Conservation (phyloP, 2,113 vertebrate genomes). For the Camelus bactrianus region DNA sequence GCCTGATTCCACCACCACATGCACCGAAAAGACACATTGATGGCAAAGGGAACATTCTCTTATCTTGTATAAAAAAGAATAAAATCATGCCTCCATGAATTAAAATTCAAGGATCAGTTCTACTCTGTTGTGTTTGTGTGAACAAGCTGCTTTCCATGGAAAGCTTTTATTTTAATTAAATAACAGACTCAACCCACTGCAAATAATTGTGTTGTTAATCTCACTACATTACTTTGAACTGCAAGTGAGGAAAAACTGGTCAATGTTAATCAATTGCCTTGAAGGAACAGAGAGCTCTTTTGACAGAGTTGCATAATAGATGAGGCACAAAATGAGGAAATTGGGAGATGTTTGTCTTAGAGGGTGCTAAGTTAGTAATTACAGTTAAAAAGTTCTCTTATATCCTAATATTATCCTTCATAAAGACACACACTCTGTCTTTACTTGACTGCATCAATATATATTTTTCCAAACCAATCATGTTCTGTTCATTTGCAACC, state of each 20-base stretch:
- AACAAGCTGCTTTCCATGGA: constrained; percentile 74
- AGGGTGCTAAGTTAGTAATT: constrained; percentile 67
- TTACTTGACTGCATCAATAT: constrained; percentile 23
- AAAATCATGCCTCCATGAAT: constrained; percentile 67
- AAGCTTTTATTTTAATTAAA: constrained; percentile 84
- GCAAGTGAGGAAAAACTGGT: constrained; percentile 78
- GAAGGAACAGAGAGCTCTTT: constrained; percentile 70
- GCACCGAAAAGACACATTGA: not conserved
- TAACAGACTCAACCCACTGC: constrained; percentile 63
- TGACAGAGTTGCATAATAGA: constrained; percentile 76
- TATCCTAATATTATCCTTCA: constrained; percentile 36
- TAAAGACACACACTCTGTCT: not conserved
- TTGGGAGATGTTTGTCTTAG: constrained; percentile 74
- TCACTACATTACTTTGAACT: constrained; percentile 79
- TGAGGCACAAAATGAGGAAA: constrained; percentile 79
- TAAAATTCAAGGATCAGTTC: constrained; percentile 71
- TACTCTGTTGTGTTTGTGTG: constrained; percentile 39
- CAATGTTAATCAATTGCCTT: constrained; percentile 81
- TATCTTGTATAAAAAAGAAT: constrained; percentile 45
- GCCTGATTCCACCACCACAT: constrained; percentile 28
- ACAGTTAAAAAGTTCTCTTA: constrained; percentile 65
- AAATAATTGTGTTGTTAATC: constrained; percentile 83
- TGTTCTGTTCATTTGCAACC: constrained; percentile 53
- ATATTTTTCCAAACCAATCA: constrained; percentile 60
- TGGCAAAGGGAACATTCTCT: constrained; percentile 61